These are phyloP conservation scores for Parauchenoglanis punctatus DNA, from an alignment of 2,797 vertebrate species.

Conservation along the genomic window DNA sequence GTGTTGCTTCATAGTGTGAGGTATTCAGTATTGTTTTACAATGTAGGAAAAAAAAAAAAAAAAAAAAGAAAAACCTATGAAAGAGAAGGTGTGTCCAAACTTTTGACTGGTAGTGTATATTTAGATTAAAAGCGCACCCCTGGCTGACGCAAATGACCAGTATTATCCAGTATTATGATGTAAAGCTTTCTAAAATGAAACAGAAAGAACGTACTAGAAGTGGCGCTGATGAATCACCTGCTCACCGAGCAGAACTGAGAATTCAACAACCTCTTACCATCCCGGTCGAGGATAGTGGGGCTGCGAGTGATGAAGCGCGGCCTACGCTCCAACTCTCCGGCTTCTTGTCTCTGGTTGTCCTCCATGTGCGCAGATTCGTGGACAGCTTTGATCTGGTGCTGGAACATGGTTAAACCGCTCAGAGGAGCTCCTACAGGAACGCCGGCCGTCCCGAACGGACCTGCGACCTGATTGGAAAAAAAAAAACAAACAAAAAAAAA, in stretches of 20 bases:
- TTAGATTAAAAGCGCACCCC: neutral
- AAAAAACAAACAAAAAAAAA: neutral
- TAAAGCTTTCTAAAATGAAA: neutral
- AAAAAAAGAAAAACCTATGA: too few species aligned
- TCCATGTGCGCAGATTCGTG: constrained; percentile 92
- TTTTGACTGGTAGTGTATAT: too few species aligned
- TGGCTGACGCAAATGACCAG: neutral
- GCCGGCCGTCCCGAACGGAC: constrained; percentile 64
- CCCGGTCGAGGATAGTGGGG: constrained; percentile 86
- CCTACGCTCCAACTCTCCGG: constrained; percentile 84
- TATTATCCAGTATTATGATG: neutral
- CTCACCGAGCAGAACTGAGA: neutral
- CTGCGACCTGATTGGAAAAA: constrained; percentile 65
- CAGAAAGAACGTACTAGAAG: neutral
- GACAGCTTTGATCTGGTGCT: constrained; percentile 93
- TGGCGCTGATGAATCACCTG: neutral
- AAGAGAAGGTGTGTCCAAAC: too few species aligned
- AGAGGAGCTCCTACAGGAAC: constrained; percentile 77
- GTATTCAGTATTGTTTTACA: too few species aligned
- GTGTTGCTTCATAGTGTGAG: too few species aligned
- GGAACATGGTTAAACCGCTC: constrained; percentile 89
- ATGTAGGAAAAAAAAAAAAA: too few species aligned
- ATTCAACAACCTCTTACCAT: constrained; percentile 74
- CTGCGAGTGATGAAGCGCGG: constrained; percentile 81
- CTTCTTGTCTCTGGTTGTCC: constrained; percentile 92